A percentile compares a stretch with the other conserved stretches of the same genome.
Evolutionary conservation across 2,797 vertebrate genomes (phyloP).

Genomic region (Pogoniulus pusillus): DNA sequence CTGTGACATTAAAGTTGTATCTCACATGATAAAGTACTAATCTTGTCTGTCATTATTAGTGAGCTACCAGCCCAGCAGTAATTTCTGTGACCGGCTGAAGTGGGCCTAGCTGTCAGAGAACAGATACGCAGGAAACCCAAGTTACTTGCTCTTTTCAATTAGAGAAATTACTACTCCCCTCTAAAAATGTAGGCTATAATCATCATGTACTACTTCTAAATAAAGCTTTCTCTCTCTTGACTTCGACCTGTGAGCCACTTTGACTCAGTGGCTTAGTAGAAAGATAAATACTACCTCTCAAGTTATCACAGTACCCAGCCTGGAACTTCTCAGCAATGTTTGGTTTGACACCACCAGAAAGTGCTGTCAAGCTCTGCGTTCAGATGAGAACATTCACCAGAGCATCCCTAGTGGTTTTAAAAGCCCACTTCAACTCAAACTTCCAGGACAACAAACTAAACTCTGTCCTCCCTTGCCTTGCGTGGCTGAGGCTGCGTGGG

Average conservation of each 20-base stretch:
- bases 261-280: not conserved
- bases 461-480: not conserved
- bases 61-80: not conserved
- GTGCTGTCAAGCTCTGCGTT: not conserved
- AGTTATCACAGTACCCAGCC: not conserved
- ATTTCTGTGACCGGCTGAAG: not conserved
- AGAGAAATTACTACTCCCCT: not conserved
- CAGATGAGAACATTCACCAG: not conserved
- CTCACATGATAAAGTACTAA: not conserved
- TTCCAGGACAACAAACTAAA: not conserved
- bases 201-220: not conserved
- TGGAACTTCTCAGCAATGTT: not conserved
- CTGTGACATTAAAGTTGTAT: not conserved
- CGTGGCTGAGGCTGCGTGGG: not conserved
- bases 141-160: not conserved
- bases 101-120: not conserved
- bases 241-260: too few relatives aligned
- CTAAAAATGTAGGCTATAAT: not conserved
- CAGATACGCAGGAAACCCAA: not conserved
- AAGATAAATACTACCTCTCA: not conserved
- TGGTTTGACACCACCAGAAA: not conserved
- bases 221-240: not conserved
- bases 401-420: not conserved
- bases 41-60: not conserved
- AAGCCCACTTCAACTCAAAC: not conserved